Conservation (phyloP, 2,888 invertebrate genomes). For the Formica aserva region DNA sequence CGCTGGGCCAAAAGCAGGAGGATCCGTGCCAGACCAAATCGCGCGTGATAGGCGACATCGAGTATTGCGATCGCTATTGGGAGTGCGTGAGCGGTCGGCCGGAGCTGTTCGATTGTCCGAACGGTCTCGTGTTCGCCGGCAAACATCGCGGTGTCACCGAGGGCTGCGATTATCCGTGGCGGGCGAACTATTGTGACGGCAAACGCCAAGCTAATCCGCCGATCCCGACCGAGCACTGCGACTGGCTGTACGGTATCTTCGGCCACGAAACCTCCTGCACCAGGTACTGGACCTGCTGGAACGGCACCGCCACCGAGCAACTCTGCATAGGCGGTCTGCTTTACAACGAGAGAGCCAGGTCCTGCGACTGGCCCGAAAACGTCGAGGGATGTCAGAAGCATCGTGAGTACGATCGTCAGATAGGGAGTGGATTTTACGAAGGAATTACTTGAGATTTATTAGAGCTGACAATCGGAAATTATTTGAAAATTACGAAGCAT, state of each 20-base stretch:
- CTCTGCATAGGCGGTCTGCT: constrained; percentile 96
- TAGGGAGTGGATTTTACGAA: not conserved
- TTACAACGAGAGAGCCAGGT: constrained; percentile 96
- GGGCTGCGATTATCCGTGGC: constrained; percentile 96
- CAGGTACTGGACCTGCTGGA: constrained; percentile 98
- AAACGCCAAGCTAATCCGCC: constrained; percentile 94
- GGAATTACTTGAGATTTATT: not conserved
- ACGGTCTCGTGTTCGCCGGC: constrained; percentile 95
- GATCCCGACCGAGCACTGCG: constrained; percentile 94
- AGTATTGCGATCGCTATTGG: constrained; percentile 94
- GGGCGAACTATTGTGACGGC: constrained; percentile 94
- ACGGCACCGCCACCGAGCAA: constrained; percentile 96
- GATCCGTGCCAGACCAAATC: constrained; percentile 94
- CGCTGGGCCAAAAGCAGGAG: constrained; percentile 87
- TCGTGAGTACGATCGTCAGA: constrained; percentile 89
- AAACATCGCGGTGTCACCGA: constrained; percentile 95
- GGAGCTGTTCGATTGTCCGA: constrained; percentile 95
- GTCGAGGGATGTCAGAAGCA: constrained; percentile 97
- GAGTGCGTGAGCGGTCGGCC: constrained; percentile 94
- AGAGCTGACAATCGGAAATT: not conserved
- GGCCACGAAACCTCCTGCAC: constrained; percentile 97
- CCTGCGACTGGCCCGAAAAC: constrained; percentile 97
- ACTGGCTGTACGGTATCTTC: constrained; percentile 97
- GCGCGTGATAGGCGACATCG: constrained; percentile 91
- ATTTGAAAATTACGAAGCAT: not conserved